Evolutionary conservation across 2,797 vertebrate genomes (phyloP).

Genomic region (Tragopan temminckii): DNA sequence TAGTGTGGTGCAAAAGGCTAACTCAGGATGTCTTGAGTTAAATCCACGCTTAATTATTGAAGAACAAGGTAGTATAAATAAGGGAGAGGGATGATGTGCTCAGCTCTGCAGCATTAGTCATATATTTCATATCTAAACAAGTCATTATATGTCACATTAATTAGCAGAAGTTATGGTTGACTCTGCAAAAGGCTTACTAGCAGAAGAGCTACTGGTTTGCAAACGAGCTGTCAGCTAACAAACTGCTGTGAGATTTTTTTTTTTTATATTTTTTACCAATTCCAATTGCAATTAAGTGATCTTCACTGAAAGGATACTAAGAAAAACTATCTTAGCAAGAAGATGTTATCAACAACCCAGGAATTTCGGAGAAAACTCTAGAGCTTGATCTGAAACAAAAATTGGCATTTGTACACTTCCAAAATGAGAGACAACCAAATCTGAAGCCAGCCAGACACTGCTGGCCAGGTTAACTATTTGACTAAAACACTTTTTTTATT

Average conservation of each 20-base stretch:
- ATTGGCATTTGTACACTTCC: neutral
- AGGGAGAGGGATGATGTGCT: neutral
- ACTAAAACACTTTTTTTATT: neutral
- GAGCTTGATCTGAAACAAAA: neutral
- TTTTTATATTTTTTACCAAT: neutral
- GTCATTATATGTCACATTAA: neutral
- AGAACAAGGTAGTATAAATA: neutral
- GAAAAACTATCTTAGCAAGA: neutral
- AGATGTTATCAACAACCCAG: neutral
- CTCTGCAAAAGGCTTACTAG: neutral
- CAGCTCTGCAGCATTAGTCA: neutral
- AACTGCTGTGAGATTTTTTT: neutral
- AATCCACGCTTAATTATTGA: neutral
- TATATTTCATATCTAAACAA: neutral
- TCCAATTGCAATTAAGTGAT: neutral
- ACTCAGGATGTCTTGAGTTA: neutral
- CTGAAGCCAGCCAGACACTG: neutral
- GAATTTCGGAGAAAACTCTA: neutral
- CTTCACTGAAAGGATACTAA: neutral
- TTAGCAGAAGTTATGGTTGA: neutral
- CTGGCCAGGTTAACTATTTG: neutral
- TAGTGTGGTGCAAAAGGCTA: neutral
- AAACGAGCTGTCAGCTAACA: neutral
- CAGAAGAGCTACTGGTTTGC: neutral
- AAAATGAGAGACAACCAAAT: neutral